Conservation (phyloP, 2,888 invertebrate genomes). For the Helleia helle region DNA sequence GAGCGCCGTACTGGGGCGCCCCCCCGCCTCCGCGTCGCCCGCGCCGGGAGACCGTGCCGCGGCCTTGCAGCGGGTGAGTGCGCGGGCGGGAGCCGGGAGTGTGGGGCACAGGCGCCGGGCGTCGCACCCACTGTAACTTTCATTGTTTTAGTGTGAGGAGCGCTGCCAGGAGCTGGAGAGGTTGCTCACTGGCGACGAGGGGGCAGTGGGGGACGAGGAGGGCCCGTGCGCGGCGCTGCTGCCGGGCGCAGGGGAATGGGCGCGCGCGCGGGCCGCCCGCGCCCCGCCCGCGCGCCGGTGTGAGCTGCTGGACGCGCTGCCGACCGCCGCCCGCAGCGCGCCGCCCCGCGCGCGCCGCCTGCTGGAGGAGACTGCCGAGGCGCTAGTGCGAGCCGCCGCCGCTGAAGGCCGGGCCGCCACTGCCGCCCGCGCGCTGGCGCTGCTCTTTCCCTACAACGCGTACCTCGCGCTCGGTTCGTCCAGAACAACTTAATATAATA, state of each 20-base stretch:
- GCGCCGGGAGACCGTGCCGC: conserved; percentile 11
- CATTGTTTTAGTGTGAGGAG: conserved; percentile 27
- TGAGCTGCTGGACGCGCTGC: conserved; percentile 16
- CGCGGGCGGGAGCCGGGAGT: neutral
- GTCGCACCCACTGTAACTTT: no score
- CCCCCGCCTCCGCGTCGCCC: conserved; percentile 20
- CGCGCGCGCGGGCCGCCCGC: conserved; percentile 29
- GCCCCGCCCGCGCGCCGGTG: conserved; percentile 22
- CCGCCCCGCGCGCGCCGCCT: conserved; percentile 26
- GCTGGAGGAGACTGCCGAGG: conserved; percentile 38
- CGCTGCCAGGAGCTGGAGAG: conserved; percentile 31
- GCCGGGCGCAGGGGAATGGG: conserved; percentile 35
- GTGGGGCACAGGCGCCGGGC: no score
- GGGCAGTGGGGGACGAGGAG: conserved; percentile 24
- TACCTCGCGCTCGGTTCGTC: conserved; percentile 31
- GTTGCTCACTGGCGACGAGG: conserved; percentile 16
- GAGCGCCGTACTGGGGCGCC: conserved; percentile 23
- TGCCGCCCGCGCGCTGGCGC: conserved; percentile 26
- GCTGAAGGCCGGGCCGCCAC: conserved; percentile 18
- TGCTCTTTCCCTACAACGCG: conserved; percentile 29
- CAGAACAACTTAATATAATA: no score
- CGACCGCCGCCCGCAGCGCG: conserved; percentile 15
- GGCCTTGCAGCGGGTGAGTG: conserved; percentile 17
- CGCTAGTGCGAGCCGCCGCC: conserved; percentile 23
- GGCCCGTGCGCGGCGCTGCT: conserved; percentile 25